phyloP scores from a whole-genome alignment of 2,797 vertebrate genomes.

The Paguma larvata region DNA sequence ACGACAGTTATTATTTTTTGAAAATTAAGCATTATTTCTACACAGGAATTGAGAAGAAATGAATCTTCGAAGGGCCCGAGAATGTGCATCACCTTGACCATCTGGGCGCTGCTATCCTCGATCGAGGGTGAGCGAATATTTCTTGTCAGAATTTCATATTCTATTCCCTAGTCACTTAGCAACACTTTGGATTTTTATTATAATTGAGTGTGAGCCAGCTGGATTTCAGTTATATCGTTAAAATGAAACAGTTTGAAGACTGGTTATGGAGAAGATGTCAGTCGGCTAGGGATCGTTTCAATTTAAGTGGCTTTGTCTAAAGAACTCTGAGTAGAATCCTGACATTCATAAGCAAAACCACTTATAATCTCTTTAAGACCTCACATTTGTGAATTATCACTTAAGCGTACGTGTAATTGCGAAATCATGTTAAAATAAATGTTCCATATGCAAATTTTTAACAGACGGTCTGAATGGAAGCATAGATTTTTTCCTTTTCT shows the following conservation, averaged over 20 bases:
- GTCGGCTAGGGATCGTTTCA: slow-evolving; percentile 36
- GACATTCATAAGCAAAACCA: background rate
- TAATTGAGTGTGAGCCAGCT: slow-evolving; percentile 63
- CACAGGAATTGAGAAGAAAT: slow-evolving; percentile 48
- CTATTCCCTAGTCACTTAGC: slow-evolving; percentile 76
- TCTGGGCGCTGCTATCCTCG: slow-evolving; percentile 58
- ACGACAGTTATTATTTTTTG: background rate
- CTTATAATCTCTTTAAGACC: slow-evolving; percentile 21
- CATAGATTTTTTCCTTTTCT: background rate
- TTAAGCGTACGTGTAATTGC: background rate
- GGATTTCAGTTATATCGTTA: slow-evolving; percentile 63
- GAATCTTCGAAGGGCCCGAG: background rate
- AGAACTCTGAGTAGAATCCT: background rate
- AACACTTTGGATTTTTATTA: slow-evolving; percentile 74
- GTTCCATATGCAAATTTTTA: background rate
- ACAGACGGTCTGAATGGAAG: background rate
- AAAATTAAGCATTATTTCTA: slow-evolving; percentile 33
- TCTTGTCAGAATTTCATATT: slow-evolving; percentile 76
- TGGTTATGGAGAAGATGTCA: slow-evolving; percentile 1
- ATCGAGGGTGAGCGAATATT: slow-evolving; percentile 47
- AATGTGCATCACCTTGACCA: slow-evolving; percentile 56
- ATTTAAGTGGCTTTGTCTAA: slow-evolving; percentile 50
- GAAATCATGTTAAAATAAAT: background rate
- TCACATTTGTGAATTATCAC: slow-evolving; percentile 46
- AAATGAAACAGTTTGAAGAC: slow-evolving; percentile 58